Evolutionary conservation across 1,140 invertebrate species (phyloP).

Genomic region (Dendroctonus valens): DNA sequence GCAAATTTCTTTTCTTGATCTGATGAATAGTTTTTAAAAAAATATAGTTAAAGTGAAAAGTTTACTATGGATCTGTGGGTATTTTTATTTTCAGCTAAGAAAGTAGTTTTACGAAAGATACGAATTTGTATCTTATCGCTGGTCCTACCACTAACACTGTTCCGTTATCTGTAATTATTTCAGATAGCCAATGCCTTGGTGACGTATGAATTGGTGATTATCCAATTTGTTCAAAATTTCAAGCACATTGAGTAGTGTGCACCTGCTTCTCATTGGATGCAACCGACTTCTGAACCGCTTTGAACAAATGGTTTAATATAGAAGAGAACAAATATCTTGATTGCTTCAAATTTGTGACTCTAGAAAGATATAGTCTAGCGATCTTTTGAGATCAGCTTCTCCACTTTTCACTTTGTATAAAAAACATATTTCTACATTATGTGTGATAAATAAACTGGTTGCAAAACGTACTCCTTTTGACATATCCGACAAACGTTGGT

Average conservation of each 20-base stretch:
- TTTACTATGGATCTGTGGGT: too few relatives aligned
- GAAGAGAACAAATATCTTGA: background rate
- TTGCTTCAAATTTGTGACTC: background rate
- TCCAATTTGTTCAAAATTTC: conserved; percentile 56
- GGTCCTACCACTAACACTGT: too few relatives aligned
- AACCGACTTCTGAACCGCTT: background rate
- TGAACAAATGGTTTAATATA: background rate
- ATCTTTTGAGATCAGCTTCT: too few relatives aligned
- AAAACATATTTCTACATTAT: background rate
- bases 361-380: too few relatives aligned
- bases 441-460: background rate
- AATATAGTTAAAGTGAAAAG: too few relatives aligned
- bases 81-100: too few relatives aligned
- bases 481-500: too few relatives aligned
- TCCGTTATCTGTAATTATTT: conserved; percentile 26
- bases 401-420: background rate
- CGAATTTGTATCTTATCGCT: too few relatives aligned
- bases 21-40: too few relatives aligned
- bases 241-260: background rate
- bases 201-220: conserved; percentile 67
- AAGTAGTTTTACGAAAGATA: too few relatives aligned
- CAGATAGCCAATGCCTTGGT: conserved; percentile 69
- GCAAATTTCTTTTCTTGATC: too few relatives aligned
- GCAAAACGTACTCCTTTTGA: background rate
- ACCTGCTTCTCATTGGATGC: background rate